Base-by-base conservation (phyloP, 2,113 vertebrate species). In the Leptocoma aspasia region DNA sequence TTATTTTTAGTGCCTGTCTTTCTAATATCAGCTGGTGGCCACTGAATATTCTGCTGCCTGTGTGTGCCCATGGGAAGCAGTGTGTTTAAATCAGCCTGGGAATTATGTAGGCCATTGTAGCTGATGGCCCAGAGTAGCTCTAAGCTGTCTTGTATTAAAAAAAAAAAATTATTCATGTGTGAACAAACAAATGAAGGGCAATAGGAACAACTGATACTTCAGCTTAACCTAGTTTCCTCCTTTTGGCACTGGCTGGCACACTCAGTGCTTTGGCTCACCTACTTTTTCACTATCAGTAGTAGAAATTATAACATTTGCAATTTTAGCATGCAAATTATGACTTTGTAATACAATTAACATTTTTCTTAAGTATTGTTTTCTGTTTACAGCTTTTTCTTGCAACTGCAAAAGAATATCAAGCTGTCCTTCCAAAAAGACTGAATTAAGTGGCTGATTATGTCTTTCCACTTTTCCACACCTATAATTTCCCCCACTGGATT, bases 1-100 rank as follows among this genome's bases (percentile, higher is more conserved):
- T 94, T 91, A 87, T 90, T 94, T 95, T 94, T 82, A 82, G 82
- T 15, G 75, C 16, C 18, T 23, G 13, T 45, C 79, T 86, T 77
- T 76, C 71, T 82, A 61, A 5, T 47, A 77, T 68, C 82, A 59
- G 73, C 61, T 71, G 56, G 65, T 87, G 81, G 73, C 53, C 78
- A 33, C 27, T 0, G 6, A 85, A 14, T 72, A 6, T 49, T 57
- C 49, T 2, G 0, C 70, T 33, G 49, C 41, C 49, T 42, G 84
- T 4, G 47, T 30, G 35, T 10, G 56, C 64, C 28, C 8, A 52
- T 10, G 35, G 60, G 60, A 73, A 91, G 31, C 4, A 1, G 50
- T 1, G 28, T 4, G 28, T 81, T 71, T 47, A 54, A 75, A 79
- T 64, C 90, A 37, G 11, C n/a, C 68, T 35, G 57, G 20, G 76